Base-by-base conservation (phyloP, 2,888 invertebrate genomes). In the Erebia aethiops region DNA sequence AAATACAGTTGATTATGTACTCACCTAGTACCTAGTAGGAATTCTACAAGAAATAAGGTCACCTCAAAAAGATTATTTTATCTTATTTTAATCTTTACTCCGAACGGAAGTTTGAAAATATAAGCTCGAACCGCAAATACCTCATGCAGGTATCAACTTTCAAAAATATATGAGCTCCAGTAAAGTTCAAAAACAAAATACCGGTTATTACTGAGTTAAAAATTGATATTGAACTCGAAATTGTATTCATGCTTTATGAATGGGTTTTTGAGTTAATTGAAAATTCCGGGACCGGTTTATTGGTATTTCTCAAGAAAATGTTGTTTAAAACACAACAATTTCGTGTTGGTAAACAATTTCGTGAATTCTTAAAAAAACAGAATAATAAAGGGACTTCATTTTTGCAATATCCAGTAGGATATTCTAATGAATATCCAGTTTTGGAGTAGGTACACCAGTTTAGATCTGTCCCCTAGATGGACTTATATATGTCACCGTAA, bases 151-250 rank as follows among this genome's bases (percentile, higher is more conserved):
- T 57, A 26, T 57, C 26, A 14, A 14, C 26, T 43, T 60, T 16
- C 43, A 61, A 60, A 60, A 60, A 41, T 16, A 41, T 16, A 43
- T 16, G 10, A 16, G 16, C 1, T 43, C 16, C 18, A 61, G 10
- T 61, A 46, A 16, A 60, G 35, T 60, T 43, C n/a, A 60, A 11
- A 60, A 14, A 8, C 16, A 0, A 5, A 43, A 9, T 16, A 43
- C 60, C n/a, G 9, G 41, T 41, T 43, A 11, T 41, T 43, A 11
- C 43, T 43, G 9, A 60, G 60, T 60, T 5, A 60, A 57, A 56
- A 21, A 57, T 13, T 14, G 57, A 21, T 14, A 26, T 57, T 57
- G 26, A 57, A 26, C 57, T 57, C 57, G 35, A 61, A 61, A 61
- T 13, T 43, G 43, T 16, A 41, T 60, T 60, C 58, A 60, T 41